Conservation (phyloP, 37 sponge, comb jelly and placozoan genomes). For the Diacarnus erythraeanus region DNA sequence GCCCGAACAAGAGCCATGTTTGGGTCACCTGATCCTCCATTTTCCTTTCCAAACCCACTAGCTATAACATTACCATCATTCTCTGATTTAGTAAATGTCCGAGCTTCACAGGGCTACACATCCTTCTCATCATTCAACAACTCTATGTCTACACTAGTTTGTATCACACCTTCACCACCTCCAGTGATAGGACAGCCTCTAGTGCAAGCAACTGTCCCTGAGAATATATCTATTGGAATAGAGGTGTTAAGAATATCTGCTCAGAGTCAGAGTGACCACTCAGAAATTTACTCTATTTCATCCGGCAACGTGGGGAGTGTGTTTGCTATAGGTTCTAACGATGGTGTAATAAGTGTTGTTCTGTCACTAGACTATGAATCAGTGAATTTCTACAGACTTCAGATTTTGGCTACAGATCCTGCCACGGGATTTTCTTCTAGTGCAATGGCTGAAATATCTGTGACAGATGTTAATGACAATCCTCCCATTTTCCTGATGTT, state of each 20-base stretch:
- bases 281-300: background rate
- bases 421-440: background rate
- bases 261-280: conserved; percentile 16
- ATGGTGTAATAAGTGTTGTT: conserved; percentile 8
- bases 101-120: conserved; percentile 52
- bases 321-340: background rate
- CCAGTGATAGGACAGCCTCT: conserved; percentile 20
- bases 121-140: conserved; percentile 49
- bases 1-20: conserved; percentile 57
- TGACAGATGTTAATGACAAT: conserved; percentile 67
- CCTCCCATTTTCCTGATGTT: conserved; percentile 21
- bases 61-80: conserved; percentile 17
- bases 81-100: background rate
- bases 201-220: conserved; percentile 8
- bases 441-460: conserved; percentile 23
- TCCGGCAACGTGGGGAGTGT: background rate
- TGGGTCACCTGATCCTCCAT: conserved; percentile 55
- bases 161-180: conserved; percentile 21
- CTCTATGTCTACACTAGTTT: conserved; percentile 23
- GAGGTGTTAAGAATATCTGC: conserved; percentile 31
- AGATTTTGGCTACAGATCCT: conserved; percentile 40
- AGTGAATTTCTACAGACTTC: conserved; percentile 12
- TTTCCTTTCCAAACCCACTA: conserved; percentile 31
- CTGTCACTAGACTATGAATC: conserved; percentile 46
- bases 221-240: conserved; percentile 32